Evolutionary conservation across 1,140 invertebrate species (phyloP), one percentile per base, ranked within the genome.

Genomic region (Polypedilum pembai): DNA sequence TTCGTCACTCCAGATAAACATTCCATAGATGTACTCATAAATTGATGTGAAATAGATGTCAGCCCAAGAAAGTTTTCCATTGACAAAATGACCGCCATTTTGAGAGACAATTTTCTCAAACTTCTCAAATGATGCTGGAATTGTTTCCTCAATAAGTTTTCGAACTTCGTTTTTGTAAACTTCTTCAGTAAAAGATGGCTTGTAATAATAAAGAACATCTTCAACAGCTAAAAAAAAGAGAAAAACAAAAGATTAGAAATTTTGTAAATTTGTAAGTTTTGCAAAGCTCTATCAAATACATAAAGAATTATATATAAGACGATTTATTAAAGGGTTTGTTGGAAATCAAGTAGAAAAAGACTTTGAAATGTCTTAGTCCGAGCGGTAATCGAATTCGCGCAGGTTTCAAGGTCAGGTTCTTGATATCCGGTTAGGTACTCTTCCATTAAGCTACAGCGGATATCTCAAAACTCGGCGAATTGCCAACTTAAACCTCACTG

Each of bases 11-110:
- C 7, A 56, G 4, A n/a, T n/a, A 15, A 56, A 15, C 83, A 88
- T 85, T 74, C 79, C 82, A 76, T 85, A 87, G 75, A 90, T 75
- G 76, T 88, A 88, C 76, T 89, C 87, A 74, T 88, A 80, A 69
- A 88, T 77, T 66, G 81, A 85, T 24, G 88, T 86, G 75, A 90
- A 88, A 77, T 83, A 83, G 3, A 91, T 76, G 80, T 91, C 90
- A 40, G 87, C 89, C 88, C 88, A 90, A 8, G 87, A 86, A 1
- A 90, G 79, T 87, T 89, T 84, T 77, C 82, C 80, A 74, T 85
- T 80, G 73, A 86, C 87, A 45, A 89, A 82, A 76, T 86, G 83
- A 41, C 85, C 86, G 21, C 83, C 83, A 76, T 87, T 88, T 41
- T 84, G 80, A 77, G 85, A 82, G 21, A 86, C 83, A 75, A 85